Evolutionary conservation across 2,888 invertebrate species (phyloP), one percentile per base, ranked within the genome.

Genomic region (Prosapia bicincta): DNA sequence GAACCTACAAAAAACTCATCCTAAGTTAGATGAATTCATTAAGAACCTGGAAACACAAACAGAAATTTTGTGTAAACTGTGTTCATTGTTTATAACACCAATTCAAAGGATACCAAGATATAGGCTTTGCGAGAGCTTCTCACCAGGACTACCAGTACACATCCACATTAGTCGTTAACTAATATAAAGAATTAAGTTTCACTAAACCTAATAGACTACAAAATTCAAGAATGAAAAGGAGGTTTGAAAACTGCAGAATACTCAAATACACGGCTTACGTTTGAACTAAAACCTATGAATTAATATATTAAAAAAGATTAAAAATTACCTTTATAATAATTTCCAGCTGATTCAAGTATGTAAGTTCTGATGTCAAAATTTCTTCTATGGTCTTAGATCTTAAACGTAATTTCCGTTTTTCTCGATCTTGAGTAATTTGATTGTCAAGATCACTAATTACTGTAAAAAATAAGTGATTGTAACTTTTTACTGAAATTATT

Each of bases 71-170:
- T 88, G 87, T 65, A 93, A 92, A 83, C 84, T 94, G 3, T 90
- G 91, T 76, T 90, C 93, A 0, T 85, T 94, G 65, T 86, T 94
- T 79, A 94, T 94, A 79, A 90, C 90, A 1, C 94, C 94, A 15
- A 92, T 94, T 80, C 94, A 94, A 83, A 86, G 94, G 81, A 88
- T 94, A 71, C 94, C 94, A 0, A 88, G 93, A 70, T 94, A 94
- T 83, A 90, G 91, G 81, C 85, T 94, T 84, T 94, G 71, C 89
- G 90, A 81, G 91, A 93, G 83, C 88, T 94, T 9, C 81, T 92
- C 28, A 85, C 88, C 28, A 88, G 90, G 79, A 91, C 91, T 0
- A 84, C 88, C 66, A 84, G 84, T 20, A 86, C 86, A 13, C 89
- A 91, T 82, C 84, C 85, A 65, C 90, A 91, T 81, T 89, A 88